phyloP scores from a whole-genome alignment of 2,888 invertebrate genomes.

The Cenopis cana region DNA sequence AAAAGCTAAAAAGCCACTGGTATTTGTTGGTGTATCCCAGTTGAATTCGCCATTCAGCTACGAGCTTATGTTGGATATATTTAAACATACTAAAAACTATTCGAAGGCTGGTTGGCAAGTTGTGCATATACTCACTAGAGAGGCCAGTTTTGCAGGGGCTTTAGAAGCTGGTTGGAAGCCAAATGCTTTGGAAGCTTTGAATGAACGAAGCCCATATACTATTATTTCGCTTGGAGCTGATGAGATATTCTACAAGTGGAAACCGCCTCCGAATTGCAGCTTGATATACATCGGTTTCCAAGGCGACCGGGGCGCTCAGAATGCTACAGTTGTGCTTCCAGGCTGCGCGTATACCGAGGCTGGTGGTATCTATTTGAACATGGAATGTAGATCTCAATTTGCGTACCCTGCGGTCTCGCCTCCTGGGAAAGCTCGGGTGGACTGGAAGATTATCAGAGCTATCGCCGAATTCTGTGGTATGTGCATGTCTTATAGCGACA shows the following conservation, averaged over 20 bases:
- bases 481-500: conserved; percentile 63
- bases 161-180: conserved; percentile 97
- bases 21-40: conserved; percentile 71
- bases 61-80: conserved; percentile 57
- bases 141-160: conserved; percentile 96
- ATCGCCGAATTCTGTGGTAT: conserved; percentile 68
- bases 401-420: conserved; percentile 94
- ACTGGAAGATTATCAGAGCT: conserved; percentile 96
- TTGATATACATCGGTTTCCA: conserved; percentile 97
- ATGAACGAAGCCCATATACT: conserved; percentile 89
- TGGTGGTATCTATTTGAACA: conserved; percentile 96
- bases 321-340: conserved; percentile 96
- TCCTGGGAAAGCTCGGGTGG: conserved; percentile 96
- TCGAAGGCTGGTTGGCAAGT: conserved; percentile 72
- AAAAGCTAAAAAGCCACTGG: conserved; percentile 65
- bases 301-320: conserved; percentile 95
- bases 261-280: conserved; percentile 90
- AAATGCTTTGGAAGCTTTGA: conserved; percentile 85
- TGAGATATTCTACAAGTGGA: conserved; percentile 90
- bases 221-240: conserved; percentile 97
- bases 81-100: conserved; percentile 49
- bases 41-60: conserved; percentile 54
- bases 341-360: conserved; percentile 99
- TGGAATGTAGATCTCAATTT: conserved; percentile 97
- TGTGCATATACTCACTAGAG: conserved; percentile 95